Conservation (phyloP, 2,113 vertebrate genomes). For the Stomatorhinus ivindoensis region DNA sequence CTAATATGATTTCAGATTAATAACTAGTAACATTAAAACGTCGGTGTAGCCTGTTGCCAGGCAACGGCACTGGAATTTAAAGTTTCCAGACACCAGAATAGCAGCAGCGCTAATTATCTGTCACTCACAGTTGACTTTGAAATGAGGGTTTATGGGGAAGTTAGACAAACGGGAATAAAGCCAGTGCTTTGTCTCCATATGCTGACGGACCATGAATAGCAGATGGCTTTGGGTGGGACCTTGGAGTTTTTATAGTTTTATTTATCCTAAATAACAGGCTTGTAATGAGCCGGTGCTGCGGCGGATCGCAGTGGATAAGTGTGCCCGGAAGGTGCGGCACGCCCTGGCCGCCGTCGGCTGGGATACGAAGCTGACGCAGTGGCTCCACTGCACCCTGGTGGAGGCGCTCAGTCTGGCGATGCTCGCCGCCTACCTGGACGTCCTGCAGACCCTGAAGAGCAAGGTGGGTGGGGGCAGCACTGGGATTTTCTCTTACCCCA, state of each 20-base stretch:
- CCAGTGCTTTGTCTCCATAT: background rate
- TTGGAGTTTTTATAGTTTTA: background rate
- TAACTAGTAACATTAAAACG: background rate
- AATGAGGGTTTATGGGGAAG: background rate
- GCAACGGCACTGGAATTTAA: background rate
- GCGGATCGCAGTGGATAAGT: constrained; percentile 89
- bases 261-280: constrained; percentile 52
- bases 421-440: constrained; percentile 91
- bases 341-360: constrained; percentile 86
- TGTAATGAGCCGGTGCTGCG: constrained; percentile 88
- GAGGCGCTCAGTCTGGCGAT: constrained; percentile 88
- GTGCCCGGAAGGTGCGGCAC: constrained; percentile 85
- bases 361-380: constrained; percentile 92
- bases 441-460: constrained; percentile 93
- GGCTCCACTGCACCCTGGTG: constrained; percentile 86
- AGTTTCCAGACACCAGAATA: background rate
- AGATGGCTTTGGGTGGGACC: background rate
- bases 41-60: background rate
- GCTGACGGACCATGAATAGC: background rate
- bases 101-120: background rate
- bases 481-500: background rate
- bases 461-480: constrained; percentile 63
- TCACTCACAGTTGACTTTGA: background rate
- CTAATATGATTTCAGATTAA: background rate
- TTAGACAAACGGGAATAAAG: background rate